Base-by-base conservation (phyloP, 2,888 invertebrate species). In the Lissonota sp. region DNA sequence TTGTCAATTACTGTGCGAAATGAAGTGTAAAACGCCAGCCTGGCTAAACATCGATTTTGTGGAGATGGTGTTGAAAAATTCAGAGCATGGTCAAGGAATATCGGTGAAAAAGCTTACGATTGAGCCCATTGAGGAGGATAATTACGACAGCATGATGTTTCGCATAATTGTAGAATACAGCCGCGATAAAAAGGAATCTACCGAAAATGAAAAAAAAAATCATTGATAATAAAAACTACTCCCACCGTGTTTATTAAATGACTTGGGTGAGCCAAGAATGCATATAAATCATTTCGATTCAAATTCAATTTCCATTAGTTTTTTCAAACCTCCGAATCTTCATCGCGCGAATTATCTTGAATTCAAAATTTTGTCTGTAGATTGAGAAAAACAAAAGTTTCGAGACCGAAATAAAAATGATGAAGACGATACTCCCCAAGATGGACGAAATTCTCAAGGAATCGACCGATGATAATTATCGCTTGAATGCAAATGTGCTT, bases 111-210 rank as follows among this genome's bases (percentile, higher is more conserved):
- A 87, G 77, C 51, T 91, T 42, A 46, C 42, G 6, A 74, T 84
- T 1, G 89, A 88, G 57, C 84, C 90, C 0, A 90, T 90, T 4
- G 83, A 49, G 53, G 88, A 89, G 75, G 91, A 92, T 77, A 92
- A 92, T 87, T 92, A 92, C 44, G 86, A 87, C 4, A 92, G 92
- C 76, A 89, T 90, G 16, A 90, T 92, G 89, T 49, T 87, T 40
- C 89, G 92, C 2, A 78, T 84, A 16, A 70, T 5, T 14, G 69
- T 87, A 6, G 86, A 90, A 26, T 88, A 85, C 55, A 64, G 75
- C 1, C 82, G 74, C 4, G 62, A 66, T 2, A 62, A 79, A 16
- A 79, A 63, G n/a, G 70, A 53, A 10, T 49, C 87, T 87, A 44
- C n/a, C 6, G 14, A 5, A n/a, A 46, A 7, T 8, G 14, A 58